Evolutionary conservation across 2,888 invertebrate species (phyloP).

Genomic region (Melanophora roralis): DNA sequence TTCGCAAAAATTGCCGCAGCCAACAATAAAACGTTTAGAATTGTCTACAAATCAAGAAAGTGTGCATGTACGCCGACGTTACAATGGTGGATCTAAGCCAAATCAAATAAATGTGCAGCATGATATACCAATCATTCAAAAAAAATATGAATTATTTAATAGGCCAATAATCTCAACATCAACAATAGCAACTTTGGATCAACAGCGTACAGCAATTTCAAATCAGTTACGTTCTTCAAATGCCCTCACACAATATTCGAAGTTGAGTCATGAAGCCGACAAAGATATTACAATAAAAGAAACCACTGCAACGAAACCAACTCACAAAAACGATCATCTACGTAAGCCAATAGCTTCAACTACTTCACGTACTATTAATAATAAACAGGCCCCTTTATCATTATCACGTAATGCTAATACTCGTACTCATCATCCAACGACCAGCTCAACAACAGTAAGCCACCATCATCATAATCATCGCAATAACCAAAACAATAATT

Average conservation of each 20-base stretch:
- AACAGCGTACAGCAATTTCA: constrained; percentile 45
- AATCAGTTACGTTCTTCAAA: constrained; percentile 45
- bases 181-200: constrained; percentile 23
- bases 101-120: constrained; percentile 53
- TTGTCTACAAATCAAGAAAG: background rate
- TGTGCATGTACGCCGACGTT: background rate
- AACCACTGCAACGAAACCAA: background rate
- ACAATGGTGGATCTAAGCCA: constrained; percentile 1
- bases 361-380: constrained; percentile 14
- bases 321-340: constrained; percentile 7
- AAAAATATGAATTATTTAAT: constrained; percentile 39
- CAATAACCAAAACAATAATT: constrained; percentile 21
- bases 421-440: constrained; percentile 23
- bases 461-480: constrained; percentile 4
- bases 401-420: constrained; percentile 32
- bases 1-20: background rate
- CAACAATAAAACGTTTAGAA: constrained; percentile 18
- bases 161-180: constrained; percentile 32
- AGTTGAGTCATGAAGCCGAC: constrained; percentile 1
- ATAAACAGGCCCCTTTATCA: constrained; percentile 7
- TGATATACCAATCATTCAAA: constrained; percentile 57
- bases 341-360: constrained; percentile 19
- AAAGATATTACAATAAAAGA: constrained; percentile 35
- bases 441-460: constrained; percentile 16
- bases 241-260: constrained; percentile 11